Conservation (phyloP, 2,888 invertebrate species). For the Acleris literana region DNA sequence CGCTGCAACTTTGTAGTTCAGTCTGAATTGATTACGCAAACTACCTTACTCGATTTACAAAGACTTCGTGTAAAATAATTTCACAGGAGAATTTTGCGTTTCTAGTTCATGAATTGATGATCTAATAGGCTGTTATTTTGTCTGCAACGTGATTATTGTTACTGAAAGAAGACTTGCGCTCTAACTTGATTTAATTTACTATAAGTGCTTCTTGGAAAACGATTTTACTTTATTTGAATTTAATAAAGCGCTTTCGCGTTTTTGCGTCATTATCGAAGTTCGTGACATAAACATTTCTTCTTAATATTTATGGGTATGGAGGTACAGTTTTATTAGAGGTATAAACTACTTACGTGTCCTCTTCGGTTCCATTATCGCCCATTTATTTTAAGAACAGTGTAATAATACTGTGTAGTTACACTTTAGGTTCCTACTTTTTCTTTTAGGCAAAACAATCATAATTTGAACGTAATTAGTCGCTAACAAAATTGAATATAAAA, state of each 20-base stretch:
- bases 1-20: constrained; percentile 38
- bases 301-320: no score
- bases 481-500: background rate
- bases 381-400: no score
- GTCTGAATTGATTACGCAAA: constrained; percentile 42
- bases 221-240: background rate
- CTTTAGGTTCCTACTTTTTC: no score
- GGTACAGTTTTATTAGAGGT: no score
- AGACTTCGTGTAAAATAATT: constrained; percentile 23
- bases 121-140: constrained; percentile 25
- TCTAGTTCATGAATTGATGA: constrained; percentile 2
- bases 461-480: no score
- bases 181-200: constrained; percentile 12
- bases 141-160: constrained; percentile 23
- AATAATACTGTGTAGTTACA: no score
- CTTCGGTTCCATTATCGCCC: no score
- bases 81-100: constrained; percentile 8
- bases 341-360: no score
- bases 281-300: no score
- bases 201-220: constrained; percentile 3
- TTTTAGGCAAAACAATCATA: no score
- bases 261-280: no score
- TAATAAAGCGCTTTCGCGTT: no score
- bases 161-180: constrained; percentile 13
- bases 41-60: constrained; percentile 40